Base-by-base conservation (phyloP, 1,140 invertebrate genomes). In the Bombus waltoni region DNA sequence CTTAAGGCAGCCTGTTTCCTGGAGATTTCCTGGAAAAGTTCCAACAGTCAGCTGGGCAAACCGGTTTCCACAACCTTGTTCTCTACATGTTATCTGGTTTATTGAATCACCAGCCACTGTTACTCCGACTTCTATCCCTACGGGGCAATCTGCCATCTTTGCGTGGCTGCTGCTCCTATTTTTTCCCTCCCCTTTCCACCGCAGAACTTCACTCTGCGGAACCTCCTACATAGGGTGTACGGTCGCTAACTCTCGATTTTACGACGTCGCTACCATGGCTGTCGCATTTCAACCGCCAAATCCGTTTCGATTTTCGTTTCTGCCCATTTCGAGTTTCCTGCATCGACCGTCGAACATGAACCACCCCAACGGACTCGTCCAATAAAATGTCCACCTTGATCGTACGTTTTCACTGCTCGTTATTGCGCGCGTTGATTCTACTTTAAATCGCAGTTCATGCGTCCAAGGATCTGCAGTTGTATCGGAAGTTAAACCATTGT, bases 61-160 rank as follows among this genome's bases (percentile, higher is more conserved):
- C 84, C 79, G 83, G 72, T 87, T 68, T 73, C 73, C 68, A 81
- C 82, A 87, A 90, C 88, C 88, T 89, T 90, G 89, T 90, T 90
- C 91, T 75, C 86, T 81, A 85, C 88, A 88, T 86, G 87, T 90
- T 92, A 91, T 92, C 89, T 87, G 88, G 88, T 93, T 93, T 93
- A 93, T 93, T 93, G 92, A 93, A 93, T 93, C 90, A 90, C 85
- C 87, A 87, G 83, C 82, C 86, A 79, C 90, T 89, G 87, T 85
- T 86, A 89, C 85, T 87, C 42, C 9, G 84, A 82, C 86, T 80
- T 78, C 84, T 89, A 90, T 92, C 87, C 88, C 84, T 38, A 66
- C 35, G 86, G 81, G 87, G 86, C 92, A 92, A 92, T 93, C 91
- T 92, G 90, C 91, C 91, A 92, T 93, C 87, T 90, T 89, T 84